Percentiles rank a stretch among this genome's conserved stretches.
phyloP scores from a whole-genome alignment of 2,888 invertebrate species.

The Oligia fasciuncula region DNA sequence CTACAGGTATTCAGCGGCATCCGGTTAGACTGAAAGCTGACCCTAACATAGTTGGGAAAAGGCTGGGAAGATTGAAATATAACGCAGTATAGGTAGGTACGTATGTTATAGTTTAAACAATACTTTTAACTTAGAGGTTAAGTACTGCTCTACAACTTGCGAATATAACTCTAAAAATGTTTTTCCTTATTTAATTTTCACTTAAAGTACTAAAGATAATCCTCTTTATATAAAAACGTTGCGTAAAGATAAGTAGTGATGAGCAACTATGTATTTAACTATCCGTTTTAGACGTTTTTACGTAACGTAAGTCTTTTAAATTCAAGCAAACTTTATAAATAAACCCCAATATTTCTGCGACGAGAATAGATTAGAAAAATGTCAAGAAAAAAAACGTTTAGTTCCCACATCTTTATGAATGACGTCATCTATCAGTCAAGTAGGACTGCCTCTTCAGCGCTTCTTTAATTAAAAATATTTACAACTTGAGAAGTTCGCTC shows the following conservation, averaged over 20 bases:
- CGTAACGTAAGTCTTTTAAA: no score
- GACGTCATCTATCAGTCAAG: constrained; percentile 18
- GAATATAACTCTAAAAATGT: no score
- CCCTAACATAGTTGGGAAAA: no score
- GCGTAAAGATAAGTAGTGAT: no score
- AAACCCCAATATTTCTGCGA: not conserved
- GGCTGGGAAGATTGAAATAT: no score
- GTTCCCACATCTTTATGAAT: constrained; percentile 11
- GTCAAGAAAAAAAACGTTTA: constrained; percentile 1
- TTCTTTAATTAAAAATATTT: constrained; percentile 53
- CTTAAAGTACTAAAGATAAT: not conserved
- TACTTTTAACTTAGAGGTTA: not conserved
- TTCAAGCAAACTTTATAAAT: no score
- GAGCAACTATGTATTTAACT: no score
- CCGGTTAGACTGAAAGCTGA: no score
- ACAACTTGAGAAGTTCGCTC: constrained; percentile 43
- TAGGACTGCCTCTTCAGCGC: not conserved
- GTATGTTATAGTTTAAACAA: not conserved
- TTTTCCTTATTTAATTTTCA: not conserved
- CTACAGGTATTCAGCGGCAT: no score
- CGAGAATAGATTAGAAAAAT: constrained; percentile 1
- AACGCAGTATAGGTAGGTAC: no score
- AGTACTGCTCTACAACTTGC: not conserved
- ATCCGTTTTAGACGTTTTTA: no score
- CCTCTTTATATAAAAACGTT: no score